Percentiles rank a stretch among this genome's conserved stretches.
Evolutionary conservation across 2,113 vertebrate genomes (phyloP).

Genomic region (Saguinus imperator): DNA sequence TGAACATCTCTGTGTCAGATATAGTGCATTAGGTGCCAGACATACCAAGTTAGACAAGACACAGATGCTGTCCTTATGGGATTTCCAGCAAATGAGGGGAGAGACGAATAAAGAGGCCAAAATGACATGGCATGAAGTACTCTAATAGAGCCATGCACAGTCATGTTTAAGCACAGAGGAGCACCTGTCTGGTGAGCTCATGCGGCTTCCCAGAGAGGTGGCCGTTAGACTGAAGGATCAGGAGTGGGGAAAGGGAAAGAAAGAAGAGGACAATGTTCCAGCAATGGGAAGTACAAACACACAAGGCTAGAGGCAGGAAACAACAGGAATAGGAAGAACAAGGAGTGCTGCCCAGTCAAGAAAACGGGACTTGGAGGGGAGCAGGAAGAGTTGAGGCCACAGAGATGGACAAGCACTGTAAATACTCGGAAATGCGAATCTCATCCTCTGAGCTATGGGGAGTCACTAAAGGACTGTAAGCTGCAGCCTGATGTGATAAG

Average conservation of each 20-base stretch:
- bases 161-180: background rate
- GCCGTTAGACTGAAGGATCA: background rate
- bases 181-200: background rate
- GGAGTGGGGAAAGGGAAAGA: background rate
- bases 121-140: background rate
- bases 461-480: background rate
- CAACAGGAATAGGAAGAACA: background rate
- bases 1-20: background rate
- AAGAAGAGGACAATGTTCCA: background rate
- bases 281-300: background rate
- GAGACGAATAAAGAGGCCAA: background rate
- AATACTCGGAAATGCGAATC: background rate
- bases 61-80: background rate
- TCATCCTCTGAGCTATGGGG: background rate
- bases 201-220: background rate
- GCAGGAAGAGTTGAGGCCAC: background rate
- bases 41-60: background rate
- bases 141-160: background rate
- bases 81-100: background rate
- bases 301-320: background rate
- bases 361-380: background rate
- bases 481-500: background rate
- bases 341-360: rapidly evolving
- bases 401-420: background rate
- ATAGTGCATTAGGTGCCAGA: background rate